Conservation (phyloP, 2,797 vertebrate species). For the Austrolebias charrua region DNA sequence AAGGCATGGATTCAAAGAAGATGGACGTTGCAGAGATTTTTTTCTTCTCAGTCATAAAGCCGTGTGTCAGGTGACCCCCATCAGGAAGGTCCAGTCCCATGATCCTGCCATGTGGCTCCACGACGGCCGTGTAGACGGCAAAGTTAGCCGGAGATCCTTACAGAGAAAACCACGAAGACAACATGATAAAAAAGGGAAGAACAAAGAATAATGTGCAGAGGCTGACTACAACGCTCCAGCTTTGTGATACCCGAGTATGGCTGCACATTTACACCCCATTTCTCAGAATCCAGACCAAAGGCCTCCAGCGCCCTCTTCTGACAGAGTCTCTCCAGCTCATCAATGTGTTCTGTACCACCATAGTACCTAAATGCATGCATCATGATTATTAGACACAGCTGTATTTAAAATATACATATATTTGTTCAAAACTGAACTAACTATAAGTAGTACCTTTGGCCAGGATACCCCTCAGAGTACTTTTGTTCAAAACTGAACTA, state of each 20-base stretch:
- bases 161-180: conserved; percentile 1
- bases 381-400: neutral
- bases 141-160: conserved; percentile 97
- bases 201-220: neutral
- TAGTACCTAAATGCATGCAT: conserved; percentile 84
- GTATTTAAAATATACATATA: neutral
- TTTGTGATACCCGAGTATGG: conserved; percentile 89
- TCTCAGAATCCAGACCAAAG: conserved; percentile 84
- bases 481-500: no score
- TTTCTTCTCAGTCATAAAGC: conserved; percentile 99
- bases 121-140: conserved; percentile 91
- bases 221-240: neutral
- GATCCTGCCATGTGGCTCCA: conserved; percentile 95
- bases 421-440: neutral
- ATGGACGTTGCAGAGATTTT: conserved; percentile 96
- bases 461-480: conserved; percentile 97
- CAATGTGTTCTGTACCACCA: conserved; percentile 91
- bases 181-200: neutral
- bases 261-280: conserved; percentile 96
- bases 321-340: conserved; percentile 91
- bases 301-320: conserved; percentile 90
- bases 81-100: conserved; percentile 98
- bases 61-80: conserved; percentile 94
- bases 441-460: conserved; percentile 89
- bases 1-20: conserved; percentile 99